Conservation (phyloP, 2,113 vertebrate genomes). For the Antennarius striatus region DNA sequence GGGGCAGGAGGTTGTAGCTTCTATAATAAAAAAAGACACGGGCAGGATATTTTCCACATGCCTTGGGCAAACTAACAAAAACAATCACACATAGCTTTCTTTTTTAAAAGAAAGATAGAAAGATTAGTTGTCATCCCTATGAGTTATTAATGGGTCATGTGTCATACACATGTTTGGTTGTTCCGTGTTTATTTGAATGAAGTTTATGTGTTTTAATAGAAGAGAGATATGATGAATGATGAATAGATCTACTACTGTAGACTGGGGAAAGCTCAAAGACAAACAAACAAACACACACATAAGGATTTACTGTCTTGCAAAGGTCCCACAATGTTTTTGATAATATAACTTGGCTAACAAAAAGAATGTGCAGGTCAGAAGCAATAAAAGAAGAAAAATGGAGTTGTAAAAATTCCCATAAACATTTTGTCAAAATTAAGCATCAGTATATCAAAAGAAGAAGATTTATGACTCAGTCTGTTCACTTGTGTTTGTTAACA, state of each 20-base stretch:
- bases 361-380: not conserved
- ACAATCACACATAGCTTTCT: not conserved
- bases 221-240: constrained; percentile 26
- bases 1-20: not conserved
- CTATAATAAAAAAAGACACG: not conserved
- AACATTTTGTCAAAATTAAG: constrained; percentile 1
- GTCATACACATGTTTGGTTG: constrained; percentile 38
- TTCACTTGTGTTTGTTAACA: constrained; percentile 67
- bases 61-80: not conserved
- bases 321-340: not conserved
- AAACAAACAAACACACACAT: not conserved
- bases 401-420: not conserved
- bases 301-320: not conserved
- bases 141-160: constrained; percentile 10
- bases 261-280: constrained; percentile 11
- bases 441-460: not conserved
- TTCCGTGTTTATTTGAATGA: constrained; percentile 43
- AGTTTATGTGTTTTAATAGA: constrained; percentile 10
- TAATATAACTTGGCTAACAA: not conserved
- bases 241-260: constrained; percentile 27
- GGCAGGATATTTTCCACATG: no score
- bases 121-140: not conserved
- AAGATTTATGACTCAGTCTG: constrained; percentile 10
- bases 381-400: not conserved
- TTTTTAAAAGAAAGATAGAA: no score